Base-by-base conservation (phyloP, 2,797 vertebrate species). In the Pteronotus mesoamericanus region DNA sequence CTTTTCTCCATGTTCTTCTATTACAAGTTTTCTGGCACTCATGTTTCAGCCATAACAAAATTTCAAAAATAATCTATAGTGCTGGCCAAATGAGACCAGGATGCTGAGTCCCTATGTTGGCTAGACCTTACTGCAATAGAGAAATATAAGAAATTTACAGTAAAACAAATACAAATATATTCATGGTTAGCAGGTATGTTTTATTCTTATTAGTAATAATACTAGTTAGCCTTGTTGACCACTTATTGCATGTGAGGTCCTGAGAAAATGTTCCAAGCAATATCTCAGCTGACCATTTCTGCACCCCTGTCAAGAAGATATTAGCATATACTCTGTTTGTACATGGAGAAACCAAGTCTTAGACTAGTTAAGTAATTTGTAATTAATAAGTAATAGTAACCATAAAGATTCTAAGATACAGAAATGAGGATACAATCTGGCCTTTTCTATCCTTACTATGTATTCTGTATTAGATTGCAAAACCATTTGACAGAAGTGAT, bases 41-140 rank as follows among this genome's bases (percentile, higher is more conserved):
- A 86, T 78, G 18, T 71, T 68, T 6, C 53, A 85, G 19, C 48
- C 71, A 91, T 82, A 87, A 64, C 37, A 94, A 87, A 66, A 89
- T 53, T 84, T 91, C 86, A 26, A 92, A 96, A 94, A 32, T n/a
- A 92, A 96, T 91, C 59, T 71, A 72, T 32, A 86, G 11, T 39
- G 34, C 68, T 91, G n/a, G n/a, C 29, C 26, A 94, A 95, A 66
- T 74, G 32, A 71, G 2, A 39, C 24, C 32, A 86, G 9, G 12
- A 86, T 74, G 19, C 26, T 91, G 79, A 94, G 32, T 34, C 8
- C 39, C 37, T 24, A 4, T 34, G 44, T 91, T 89, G 64, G 2
- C 19, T 91, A 68, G 19, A 77, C 6, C 42, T 69, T 37, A 91
- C 26, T 92, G 10, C 24, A 95, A 24, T 8, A 85, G 32, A 68